phyloP scores from a whole-genome alignment of 2,888 invertebrate genomes.

The Helobdella robusta region DNA sequence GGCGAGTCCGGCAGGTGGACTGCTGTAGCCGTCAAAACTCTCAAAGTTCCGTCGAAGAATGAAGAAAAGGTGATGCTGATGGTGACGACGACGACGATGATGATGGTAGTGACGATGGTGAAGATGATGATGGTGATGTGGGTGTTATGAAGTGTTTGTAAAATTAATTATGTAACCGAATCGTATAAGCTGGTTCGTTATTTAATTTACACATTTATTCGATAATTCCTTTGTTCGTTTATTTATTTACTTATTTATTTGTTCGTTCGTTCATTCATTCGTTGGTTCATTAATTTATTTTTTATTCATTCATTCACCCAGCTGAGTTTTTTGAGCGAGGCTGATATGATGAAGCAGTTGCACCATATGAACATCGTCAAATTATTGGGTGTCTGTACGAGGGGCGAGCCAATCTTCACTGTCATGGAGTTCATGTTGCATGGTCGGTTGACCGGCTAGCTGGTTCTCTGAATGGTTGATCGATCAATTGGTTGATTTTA shows the following conservation, averaged over 20 bases:
- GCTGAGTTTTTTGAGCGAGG: conserved; percentile 80
- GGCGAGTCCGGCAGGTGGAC: conserved; percentile 65
- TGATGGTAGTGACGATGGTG: too few relatives aligned
- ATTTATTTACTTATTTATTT: neutral
- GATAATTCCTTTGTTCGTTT: neutral
- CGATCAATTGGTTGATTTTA: too few relatives aligned
- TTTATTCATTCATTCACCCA: conserved; percentile 34
- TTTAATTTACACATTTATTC: neutral
- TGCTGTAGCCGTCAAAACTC: conserved; percentile 62
- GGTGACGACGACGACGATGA: too few relatives aligned
- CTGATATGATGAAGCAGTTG: conserved; percentile 85
- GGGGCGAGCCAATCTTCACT: conserved; percentile 75
- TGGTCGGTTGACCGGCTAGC: too few relatives aligned
- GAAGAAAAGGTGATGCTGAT: conserved; percentile 61
- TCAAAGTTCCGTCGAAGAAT: conserved; percentile 69
- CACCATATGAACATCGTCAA: conserved; percentile 79
- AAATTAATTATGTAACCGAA: neutral
- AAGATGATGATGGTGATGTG: neutral
- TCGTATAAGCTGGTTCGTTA: neutral
- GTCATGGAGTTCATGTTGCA: conserved; percentile 90
- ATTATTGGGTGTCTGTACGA: conserved; percentile 74
- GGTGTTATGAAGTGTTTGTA: neutral
- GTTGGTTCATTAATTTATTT: too few relatives aligned
- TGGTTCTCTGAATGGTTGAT: too few relatives aligned
- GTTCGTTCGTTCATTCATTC: too few relatives aligned